These are phyloP conservation scores for Macrotus californicus DNA, from an alignment of 2,113 vertebrate species.

Conservation along the genomic window DNA sequence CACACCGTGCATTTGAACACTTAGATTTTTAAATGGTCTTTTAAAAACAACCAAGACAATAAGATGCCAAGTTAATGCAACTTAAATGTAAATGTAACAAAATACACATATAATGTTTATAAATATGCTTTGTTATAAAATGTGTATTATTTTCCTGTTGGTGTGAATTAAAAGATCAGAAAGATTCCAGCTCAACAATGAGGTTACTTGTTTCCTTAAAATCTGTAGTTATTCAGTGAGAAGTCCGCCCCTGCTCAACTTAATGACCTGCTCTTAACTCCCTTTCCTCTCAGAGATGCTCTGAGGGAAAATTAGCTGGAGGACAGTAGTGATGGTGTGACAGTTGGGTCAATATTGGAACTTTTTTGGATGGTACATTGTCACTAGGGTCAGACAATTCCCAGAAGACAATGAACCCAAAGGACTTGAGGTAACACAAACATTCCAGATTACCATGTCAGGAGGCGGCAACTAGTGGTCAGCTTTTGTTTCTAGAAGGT, in stretches of 20 bases:
- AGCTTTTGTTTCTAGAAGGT: not conserved
- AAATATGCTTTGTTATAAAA: not conserved
- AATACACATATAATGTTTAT: not conserved
- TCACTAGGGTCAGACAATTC: not conserved
- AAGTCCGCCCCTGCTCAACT: not conserved
- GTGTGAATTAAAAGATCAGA: slow-evolving; percentile 21
- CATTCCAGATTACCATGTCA: not conserved
- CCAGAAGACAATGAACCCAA: not conserved
- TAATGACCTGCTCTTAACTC: not conserved
- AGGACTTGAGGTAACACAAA: not conserved
- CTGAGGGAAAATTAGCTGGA: not conserved
- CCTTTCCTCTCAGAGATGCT: not conserved
- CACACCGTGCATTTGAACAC: not conserved
- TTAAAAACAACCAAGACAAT: not conserved
- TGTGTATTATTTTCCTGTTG: not conserved
- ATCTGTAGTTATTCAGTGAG: not conserved
- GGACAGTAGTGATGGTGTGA: not conserved
- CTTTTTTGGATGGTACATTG: not conserved
- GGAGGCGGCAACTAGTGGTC: not conserved
- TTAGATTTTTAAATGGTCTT: not conserved
- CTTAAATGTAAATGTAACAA: not conserved
- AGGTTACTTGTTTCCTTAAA: not conserved
- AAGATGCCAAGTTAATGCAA: not conserved
- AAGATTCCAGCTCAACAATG: not conserved
- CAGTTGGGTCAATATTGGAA: not conserved